Evolutionary conservation across 2,797 vertebrate species (phyloP).

Genomic region (Mus spretus): DNA sequence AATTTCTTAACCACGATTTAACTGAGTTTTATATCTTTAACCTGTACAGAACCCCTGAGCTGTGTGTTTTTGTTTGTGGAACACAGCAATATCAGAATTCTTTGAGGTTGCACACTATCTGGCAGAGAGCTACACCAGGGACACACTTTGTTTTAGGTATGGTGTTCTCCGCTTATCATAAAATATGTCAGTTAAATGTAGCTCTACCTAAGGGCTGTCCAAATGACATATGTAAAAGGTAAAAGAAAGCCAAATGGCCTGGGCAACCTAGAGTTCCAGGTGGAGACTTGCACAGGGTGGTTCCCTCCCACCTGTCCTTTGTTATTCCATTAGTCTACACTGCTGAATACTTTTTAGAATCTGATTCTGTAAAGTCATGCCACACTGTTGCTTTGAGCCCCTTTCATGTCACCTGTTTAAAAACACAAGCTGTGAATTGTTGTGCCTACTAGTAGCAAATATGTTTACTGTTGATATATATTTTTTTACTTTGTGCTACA

Average conservation of each 20-base stretch:
- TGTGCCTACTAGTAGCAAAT: constrained; percentile 18
- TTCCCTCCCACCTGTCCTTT: constrained; percentile 38
- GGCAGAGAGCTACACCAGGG: background rate
- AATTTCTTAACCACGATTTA: constrained; percentile 61
- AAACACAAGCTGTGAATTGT: constrained; percentile 58
- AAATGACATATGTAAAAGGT: constrained; percentile 77
- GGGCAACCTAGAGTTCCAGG: constrained; percentile 33
- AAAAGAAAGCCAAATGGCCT: constrained; percentile 67
- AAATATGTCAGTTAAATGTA: constrained; percentile 80
- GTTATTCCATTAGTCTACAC: constrained; percentile 73
- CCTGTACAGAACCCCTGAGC: background rate
- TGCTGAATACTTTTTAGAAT: constrained; percentile 77
- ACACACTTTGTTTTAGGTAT: constrained; percentile 17
- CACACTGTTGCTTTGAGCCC: constrained; percentile 45
- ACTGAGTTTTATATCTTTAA: constrained; percentile 34
- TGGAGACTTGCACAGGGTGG: constrained; percentile 64
- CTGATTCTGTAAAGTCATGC: constrained; percentile 69
- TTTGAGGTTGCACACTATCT: background rate
- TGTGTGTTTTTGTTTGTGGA: constrained; percentile 66
- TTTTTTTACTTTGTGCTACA: constrained; percentile 59
- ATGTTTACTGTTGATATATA: background rate
- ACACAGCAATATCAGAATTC: constrained; percentile 51
- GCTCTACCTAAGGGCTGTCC: constrained; percentile 73
- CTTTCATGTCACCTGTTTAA: constrained; percentile 52
- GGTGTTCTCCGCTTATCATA: constrained; percentile 49